Conservation (phyloP, 2,888 invertebrate species). For the Hyposoter didymator region DNA sequence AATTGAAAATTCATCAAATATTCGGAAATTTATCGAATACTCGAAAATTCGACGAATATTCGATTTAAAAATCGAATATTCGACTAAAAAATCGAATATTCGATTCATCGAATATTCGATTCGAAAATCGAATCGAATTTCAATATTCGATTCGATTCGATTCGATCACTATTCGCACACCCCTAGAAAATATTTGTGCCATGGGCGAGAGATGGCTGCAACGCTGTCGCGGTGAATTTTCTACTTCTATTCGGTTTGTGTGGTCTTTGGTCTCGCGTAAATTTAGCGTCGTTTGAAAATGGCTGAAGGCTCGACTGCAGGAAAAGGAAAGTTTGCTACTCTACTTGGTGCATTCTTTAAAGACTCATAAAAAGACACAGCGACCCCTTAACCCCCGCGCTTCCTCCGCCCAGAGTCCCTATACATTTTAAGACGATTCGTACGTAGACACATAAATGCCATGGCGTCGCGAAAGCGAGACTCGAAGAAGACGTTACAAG, state of each 20-base stretch:
- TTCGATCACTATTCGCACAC: too few species aligned
- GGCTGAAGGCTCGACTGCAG: conserved; percentile 36
- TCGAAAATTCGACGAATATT: too few species aligned
- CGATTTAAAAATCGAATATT: too few species aligned
- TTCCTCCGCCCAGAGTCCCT: conserved; percentile 28
- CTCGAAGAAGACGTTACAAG: conserved; percentile 39
- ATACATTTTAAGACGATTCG: conserved; percentile 39
- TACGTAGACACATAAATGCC: conserved; percentile 30
- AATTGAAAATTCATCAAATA: too few species aligned
- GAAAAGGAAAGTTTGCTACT: conserved; percentile 72
- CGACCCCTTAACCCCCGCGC: conserved; percentile 7
- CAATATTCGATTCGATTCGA: too few species aligned
- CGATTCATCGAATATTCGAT: too few species aligned
- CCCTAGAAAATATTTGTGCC: neutral
- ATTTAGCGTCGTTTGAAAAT: conserved; percentile 73
- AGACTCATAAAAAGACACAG: conserved; percentile 54
- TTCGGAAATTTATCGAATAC: too few species aligned
- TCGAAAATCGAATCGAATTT: too few species aligned
- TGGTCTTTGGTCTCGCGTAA: conserved; percentile 70
- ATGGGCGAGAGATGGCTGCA: neutral
- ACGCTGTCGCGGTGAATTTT: conserved; percentile 24
- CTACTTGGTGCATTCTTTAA: conserved; percentile 71
- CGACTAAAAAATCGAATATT: too few species aligned
- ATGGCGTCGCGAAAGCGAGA: conserved; percentile 39
- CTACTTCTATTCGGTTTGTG: conserved; percentile 66